Evolutionary conservation across 2,888 invertebrate genomes (phyloP).

Genomic region (Sphaerophoria taeniata): DNA sequence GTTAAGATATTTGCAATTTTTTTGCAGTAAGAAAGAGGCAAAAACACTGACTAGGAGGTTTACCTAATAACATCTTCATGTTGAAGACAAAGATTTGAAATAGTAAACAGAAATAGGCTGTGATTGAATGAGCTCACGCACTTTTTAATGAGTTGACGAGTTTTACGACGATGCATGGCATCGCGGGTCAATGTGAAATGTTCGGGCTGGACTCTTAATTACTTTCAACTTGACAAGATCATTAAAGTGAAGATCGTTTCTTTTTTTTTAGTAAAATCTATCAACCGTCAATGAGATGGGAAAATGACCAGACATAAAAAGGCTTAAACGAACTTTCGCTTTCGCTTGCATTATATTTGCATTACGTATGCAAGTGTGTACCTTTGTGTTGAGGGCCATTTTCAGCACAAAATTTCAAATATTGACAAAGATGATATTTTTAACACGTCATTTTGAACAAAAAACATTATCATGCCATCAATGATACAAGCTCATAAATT

Average conservation of each 20-base stretch:
- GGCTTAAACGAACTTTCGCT: conserved; percentile 2
- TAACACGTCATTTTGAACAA: no score
- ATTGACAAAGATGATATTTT: no score
- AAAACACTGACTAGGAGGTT: conserved; percentile 37
- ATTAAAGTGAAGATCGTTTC: conserved; percentile 14
- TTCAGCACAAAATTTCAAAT: no score
- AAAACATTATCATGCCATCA: conserved; percentile 1
- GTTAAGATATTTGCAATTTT: not conserved
- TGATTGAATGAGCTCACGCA: conserved; percentile 38
- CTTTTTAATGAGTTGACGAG: conserved; percentile 40
- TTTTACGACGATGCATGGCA: no score
- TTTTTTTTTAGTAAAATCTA: conserved; percentile 10
- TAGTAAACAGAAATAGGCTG: conserved; percentile 5
- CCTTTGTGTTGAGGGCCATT: no score
- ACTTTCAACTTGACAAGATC: conserved; percentile 44
- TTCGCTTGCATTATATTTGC: not conserved
- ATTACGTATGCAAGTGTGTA: no score
- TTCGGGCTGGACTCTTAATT: conserved; percentile 35
- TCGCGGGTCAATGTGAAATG: conserved; percentile 44
- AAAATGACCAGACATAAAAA: conserved; percentile 7
- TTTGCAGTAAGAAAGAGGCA: conserved; percentile 26
- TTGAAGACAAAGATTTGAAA: conserved; percentile 27
- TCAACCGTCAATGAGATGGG: conserved; percentile 8
- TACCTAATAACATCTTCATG: conserved; percentile 54
- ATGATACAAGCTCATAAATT: not conserved